Evolutionary conservation across 2,888 invertebrate species (phyloP), one percentile per base, ranked within the genome.

Genomic region (Rhyacophila evoluta): DNA sequence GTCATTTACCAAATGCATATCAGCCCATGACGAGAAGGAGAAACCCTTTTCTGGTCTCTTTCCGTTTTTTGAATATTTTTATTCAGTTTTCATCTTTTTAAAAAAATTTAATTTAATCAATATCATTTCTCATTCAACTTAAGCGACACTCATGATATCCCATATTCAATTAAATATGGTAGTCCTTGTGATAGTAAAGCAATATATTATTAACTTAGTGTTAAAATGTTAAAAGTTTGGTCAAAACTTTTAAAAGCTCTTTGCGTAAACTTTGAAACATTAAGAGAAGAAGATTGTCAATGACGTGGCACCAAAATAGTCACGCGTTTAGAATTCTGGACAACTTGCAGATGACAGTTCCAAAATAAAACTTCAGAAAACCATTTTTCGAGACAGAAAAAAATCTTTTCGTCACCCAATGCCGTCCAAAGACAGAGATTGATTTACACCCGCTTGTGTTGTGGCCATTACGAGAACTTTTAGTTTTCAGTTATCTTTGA

Each of bases 331-430:
- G 55, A 55, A 55, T 55, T 55, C 29, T 55, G 55, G 55, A 55
- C 19, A 55, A 55, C 55, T 55, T 55, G 55, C 55, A 55, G 55
- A 55, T 55, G 55, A 55, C 55, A 55, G 55, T 55, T 55, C 55
- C 19, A 55, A 55, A 55, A 55, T 55, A 55, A 55, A 55, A 55
- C 55, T 55, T 55, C 55, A 10, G 55, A 55, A 33, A 55, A 55
- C 55, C 55, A 55, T 55, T 55, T 55, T 55, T 55, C 25, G 55
- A 55, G 55, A 19, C 8, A 55, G 19, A 55, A 55, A 55, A 55
- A 55, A 11, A 55, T 55, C 55, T 55, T 55, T 55, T 55, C 55
- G 55, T 55, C 55, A 55, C 55, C 8, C 55, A 55, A 55, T 55
- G 55, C 19, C 55, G 55, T 15, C 55, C 55, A 55, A 55, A 55